Conservation (phyloP, 2,888 invertebrate genomes). For the Macrophya annulata region DNA sequence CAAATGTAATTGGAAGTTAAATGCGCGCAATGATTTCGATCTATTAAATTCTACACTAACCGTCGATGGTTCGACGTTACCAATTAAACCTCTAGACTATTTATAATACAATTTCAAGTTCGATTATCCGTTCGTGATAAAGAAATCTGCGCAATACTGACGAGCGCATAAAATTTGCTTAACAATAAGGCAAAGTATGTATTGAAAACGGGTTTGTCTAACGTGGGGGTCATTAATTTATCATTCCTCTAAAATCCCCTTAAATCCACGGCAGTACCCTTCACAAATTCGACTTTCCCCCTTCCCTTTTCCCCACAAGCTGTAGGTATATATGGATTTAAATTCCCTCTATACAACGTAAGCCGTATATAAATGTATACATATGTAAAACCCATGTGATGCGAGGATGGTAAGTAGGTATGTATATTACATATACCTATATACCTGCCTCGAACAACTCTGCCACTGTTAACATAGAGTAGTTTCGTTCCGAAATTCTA, state of each 20-base stretch:
- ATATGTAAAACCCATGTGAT: slow-evolving; percentile 11
- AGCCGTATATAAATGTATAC: slow-evolving; percentile 41
- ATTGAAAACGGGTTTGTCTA: slow-evolving; percentile 32
- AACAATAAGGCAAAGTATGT: slow-evolving; percentile 10
- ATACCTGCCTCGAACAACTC: slow-evolving; percentile 6
- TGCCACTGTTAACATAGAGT: slow-evolving; percentile 3
- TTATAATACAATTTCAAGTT: slow-evolving; percentile 21
- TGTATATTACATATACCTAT: slow-evolving; percentile 31
- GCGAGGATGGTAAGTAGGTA: background rate
- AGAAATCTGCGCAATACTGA: background rate
- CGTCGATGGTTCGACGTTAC: slow-evolving; percentile 15
- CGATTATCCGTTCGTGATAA: slow-evolving; percentile 14
- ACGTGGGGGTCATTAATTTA: slow-evolving; percentile 48
- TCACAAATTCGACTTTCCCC: slow-evolving; percentile 39
- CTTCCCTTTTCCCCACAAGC: background rate
- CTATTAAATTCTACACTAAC: background rate
- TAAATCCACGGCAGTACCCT: slow-evolving; percentile 41
- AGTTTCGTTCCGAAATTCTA: slow-evolving; percentile 34
- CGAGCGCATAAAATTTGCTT: slow-evolving; percentile 42
- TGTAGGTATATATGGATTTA: slow-evolving; percentile 25
- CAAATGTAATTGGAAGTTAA: background rate
- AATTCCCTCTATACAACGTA: slow-evolving; percentile 41
- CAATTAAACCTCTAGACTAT: slow-evolving; percentile 24
- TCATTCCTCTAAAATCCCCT: slow-evolving; percentile 49
- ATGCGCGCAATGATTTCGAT: slow-evolving; percentile 16